A percentile compares a stretch with the other conserved stretches of the same genome.
Conservation (phyloP, 2,888 invertebrate genomes). For the Diplolepis rosae region DNA sequence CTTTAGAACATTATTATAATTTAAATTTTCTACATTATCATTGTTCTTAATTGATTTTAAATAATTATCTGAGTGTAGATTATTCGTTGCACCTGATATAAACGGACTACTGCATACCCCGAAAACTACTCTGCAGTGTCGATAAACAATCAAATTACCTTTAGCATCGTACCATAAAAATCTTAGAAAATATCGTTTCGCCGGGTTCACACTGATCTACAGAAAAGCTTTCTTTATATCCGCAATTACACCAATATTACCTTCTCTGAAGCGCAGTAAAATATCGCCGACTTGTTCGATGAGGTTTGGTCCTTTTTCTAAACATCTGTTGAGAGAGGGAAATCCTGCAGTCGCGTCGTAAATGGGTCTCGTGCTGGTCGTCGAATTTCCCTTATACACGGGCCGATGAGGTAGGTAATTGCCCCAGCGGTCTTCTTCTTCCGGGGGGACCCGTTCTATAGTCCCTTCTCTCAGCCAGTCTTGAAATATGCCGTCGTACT, state of each 20-base stretch:
- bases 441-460: conserved; percentile 50
- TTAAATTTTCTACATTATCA: neutral
- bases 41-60: neutral
- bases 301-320: no score
- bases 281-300: conserved; percentile 47
- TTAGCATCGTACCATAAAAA: neutral
- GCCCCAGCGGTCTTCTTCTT: conserved; percentile 34
- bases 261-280: no score
- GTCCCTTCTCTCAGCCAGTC: no score
- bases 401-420: no score
- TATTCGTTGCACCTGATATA: neutral
- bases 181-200: conserved; percentile 10
- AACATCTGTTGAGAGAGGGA: no score
- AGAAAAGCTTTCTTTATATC: conserved; percentile 9
- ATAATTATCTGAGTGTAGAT: neutral
- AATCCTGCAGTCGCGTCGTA: conserved; percentile 46
- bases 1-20: no score
- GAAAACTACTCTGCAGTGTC: neutral
- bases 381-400: conserved; percentile 43
- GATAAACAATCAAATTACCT: neutral
- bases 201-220: no score
- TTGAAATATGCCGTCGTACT: no score
- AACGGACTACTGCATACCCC: neutral
- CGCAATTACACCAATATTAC: conserved; percentile 6
- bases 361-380: no score